These are phyloP conservation scores for Platynereis dumerilii DNA, from an alignment of 2,888 invertebrate genomes.

Conservation along the genomic window DNA sequence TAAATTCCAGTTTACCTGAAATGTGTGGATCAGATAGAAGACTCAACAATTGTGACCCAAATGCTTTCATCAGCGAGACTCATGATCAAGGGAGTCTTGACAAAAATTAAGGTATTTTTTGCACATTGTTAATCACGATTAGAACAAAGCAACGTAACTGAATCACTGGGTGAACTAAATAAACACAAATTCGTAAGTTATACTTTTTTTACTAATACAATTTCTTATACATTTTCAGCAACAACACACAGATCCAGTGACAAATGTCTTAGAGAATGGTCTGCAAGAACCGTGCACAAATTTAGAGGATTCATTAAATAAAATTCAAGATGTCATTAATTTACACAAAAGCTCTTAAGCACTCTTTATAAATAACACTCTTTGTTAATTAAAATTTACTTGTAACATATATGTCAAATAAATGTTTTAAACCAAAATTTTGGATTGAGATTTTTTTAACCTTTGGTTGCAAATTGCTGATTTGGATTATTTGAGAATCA, in stretches of 20 bases:
- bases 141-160: too few species aligned
- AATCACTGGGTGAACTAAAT: too few species aligned
- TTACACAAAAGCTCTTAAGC: too few species aligned
- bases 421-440: too few species aligned
- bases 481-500: too few species aligned
- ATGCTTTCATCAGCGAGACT: slow-evolving; percentile 55
- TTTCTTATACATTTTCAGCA: not conserved
- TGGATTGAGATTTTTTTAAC: too few species aligned
- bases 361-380: too few species aligned
- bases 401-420: too few species aligned
- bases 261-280: not conserved
- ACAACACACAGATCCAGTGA: not conserved
- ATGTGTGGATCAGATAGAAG: slow-evolving; percentile 9
- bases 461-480: too few species aligned
- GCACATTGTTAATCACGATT: too few species aligned
- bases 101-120: slow-evolving; percentile 48
- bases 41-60: slow-evolving; percentile 35
- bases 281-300: not conserved
- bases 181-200: not conserved
- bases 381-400: too few species aligned
- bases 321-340: not conserved
- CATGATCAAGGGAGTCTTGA: slow-evolving; percentile 48
- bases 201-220: not conserved
- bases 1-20: slow-evolving; percentile 21
- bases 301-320: not conserved